These are phyloP conservation scores for Aegithalos caudatus DNA, from an alignment of 2,113 vertebrate species.

Conservation along the genomic window DNA sequence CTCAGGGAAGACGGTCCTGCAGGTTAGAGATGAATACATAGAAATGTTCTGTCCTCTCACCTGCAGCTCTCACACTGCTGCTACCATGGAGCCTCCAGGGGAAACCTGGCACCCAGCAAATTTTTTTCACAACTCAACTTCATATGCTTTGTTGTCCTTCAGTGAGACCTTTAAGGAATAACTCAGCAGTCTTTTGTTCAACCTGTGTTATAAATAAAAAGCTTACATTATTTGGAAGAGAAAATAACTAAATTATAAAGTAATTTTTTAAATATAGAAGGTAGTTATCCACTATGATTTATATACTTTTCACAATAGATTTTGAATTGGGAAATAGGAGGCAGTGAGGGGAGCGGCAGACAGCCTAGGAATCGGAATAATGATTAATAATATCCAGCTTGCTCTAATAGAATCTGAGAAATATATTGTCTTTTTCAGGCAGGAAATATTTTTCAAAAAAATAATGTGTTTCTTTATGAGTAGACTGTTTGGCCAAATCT, in stretches of 20 bases:
- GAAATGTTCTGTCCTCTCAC: neutral
- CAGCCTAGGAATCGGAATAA: neutral
- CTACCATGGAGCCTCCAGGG: neutral
- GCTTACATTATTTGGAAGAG: neutral
- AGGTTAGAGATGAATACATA: neutral
- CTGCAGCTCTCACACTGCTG: neutral
- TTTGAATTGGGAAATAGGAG: neutral
- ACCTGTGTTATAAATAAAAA: neutral
- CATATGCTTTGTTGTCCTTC: neutral
- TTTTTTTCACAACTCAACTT: neutral
- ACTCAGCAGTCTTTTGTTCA: neutral
- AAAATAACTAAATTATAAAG: neutral
- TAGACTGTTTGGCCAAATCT: neutral
- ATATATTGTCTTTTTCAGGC: neutral
- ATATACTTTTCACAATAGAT: neutral
- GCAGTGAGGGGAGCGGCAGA: neutral
- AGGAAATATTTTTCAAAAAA: neutral
- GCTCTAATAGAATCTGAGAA: neutral
- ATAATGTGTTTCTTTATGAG: neutral
- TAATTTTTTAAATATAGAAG: neutral
- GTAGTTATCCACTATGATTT: neutral
- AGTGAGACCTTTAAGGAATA: neutral
- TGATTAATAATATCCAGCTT: neutral
- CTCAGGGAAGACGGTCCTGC: neutral
- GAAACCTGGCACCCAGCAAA: neutral